These are phyloP conservation scores for Acanthosoma haemorrhoidale DNA, from an alignment of 2,888 invertebrate species.

Conservation along the genomic window DNA sequence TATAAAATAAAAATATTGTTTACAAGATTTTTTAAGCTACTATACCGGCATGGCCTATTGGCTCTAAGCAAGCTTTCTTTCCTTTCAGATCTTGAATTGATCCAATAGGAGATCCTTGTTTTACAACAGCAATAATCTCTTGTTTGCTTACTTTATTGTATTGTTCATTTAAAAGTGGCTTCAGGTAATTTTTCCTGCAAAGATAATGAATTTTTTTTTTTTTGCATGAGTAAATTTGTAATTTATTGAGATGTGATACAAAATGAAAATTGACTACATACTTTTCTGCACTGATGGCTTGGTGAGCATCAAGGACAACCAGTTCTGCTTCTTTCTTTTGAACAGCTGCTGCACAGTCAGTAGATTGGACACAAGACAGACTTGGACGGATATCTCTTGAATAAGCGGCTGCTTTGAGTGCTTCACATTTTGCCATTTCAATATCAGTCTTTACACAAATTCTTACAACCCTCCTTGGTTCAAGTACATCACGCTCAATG, in stretches of 20 bases:
- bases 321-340: constrained; percentile 65
- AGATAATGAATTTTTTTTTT: constrained; percentile 43
- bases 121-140: constrained; percentile 60
- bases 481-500: constrained; percentile 44
- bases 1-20: background rate
- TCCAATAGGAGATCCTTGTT: constrained; percentile 53
- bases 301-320: constrained; percentile 57
- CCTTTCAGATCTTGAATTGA: constrained; percentile 58
- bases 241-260: background rate
- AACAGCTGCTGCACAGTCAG: constrained; percentile 61
- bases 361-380: constrained; percentile 66
- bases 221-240: too few species aligned
- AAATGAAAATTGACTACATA: constrained; percentile 39
- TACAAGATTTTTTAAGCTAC: background rate
- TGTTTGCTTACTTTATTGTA: constrained; percentile 55
- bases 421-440: constrained; percentile 68
- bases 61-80: constrained; percentile 53
- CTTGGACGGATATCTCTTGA: constrained; percentile 74
- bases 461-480: constrained; percentile 46
- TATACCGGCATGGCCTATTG: constrained; percentile 50
- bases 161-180: constrained; percentile 61
- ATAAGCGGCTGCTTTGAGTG: constrained; percentile 64
- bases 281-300: constrained; percentile 49
- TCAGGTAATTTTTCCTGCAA: constrained; percentile 54
- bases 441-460: constrained; percentile 62